Conservation (phyloP, 2,888 invertebrate species). For the Octonoba sinensis region DNA sequence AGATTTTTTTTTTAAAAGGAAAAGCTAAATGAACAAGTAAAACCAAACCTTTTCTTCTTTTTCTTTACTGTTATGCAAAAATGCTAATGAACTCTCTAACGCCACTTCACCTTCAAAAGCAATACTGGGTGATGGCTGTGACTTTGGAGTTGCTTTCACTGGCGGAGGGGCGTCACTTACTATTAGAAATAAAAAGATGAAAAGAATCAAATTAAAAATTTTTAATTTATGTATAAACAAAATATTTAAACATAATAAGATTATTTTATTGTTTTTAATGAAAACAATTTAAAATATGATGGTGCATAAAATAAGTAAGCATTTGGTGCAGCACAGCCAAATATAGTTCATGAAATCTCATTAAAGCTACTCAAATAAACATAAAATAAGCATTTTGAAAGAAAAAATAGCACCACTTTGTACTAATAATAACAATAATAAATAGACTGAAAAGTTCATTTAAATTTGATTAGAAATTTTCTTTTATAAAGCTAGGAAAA, state of each 20-base stretch:
- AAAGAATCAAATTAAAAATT: neutral
- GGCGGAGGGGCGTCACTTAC: slow-evolving; percentile 62
- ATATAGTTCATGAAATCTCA: too few species aligned
- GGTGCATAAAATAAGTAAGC: too few species aligned
- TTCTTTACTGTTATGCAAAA: slow-evolving; percentile 60
- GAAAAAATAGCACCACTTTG: too few species aligned
- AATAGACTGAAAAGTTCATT: too few species aligned
- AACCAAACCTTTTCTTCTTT: slow-evolving; percentile 65
- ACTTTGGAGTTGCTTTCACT: slow-evolving; percentile 33
- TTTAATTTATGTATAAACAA: neutral
- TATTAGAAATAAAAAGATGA: slow-evolving; percentile 7
- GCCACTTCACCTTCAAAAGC: slow-evolving; percentile 63
- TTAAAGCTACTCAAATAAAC: too few species aligned
- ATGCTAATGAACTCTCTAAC: slow-evolving; percentile 63
- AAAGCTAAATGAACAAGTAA: neutral
- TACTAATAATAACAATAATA: too few species aligned
- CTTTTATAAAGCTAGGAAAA: too few species aligned
- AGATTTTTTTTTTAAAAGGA: neutral
- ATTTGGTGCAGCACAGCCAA: too few species aligned
- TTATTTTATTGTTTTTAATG: too few species aligned
- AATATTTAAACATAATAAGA: neutral
- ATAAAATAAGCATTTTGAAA: too few species aligned
- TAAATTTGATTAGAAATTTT: too few species aligned
- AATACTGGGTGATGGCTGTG: slow-evolving; percentile 23
- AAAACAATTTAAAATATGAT: too few species aligned